Percentiles rank a stretch among this genome's conserved stretches.
Evolutionary conservation across 2,797 vertebrate species (phyloP).

Genomic region (Microctenopoma stevenorrisi): DNA sequence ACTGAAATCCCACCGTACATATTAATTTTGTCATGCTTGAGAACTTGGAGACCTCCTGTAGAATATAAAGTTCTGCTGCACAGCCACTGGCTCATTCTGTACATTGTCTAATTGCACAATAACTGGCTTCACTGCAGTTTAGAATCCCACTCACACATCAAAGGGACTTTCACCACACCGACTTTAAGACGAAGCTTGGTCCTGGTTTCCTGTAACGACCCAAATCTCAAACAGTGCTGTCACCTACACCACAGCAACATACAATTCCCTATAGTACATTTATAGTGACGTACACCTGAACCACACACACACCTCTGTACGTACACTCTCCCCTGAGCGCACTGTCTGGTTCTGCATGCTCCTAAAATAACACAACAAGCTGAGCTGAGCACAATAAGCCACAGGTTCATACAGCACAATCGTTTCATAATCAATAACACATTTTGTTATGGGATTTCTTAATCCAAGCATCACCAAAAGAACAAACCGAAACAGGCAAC

Average conservation of each 20-base stretch:
- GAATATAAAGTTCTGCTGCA: neutral
- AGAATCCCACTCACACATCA: neutral
- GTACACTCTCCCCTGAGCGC: neutral
- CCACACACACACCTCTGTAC: neutral
- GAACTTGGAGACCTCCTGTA: neutral
- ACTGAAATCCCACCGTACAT: neutral
- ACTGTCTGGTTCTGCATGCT: neutral
- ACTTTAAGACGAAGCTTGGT: neutral
- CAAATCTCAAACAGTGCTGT: neutral
- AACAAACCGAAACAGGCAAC: neutral
- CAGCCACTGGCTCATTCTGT: neutral
- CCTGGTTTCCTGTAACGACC: neutral
- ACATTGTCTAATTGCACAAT: conserved; percentile 6
- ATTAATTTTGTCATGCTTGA: neutral
- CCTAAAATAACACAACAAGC: too few species aligned
- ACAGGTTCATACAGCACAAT: too few species aligned
- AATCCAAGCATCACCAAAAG: too few species aligned
- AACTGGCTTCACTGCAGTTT: neutral
- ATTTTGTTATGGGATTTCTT: too few species aligned
- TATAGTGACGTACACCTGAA: neutral
- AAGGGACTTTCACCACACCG: neutral
- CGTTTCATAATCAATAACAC: neutral
- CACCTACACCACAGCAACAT: neutral
- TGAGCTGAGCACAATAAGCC: neutral
- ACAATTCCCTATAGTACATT: neutral